Base-by-base conservation (phyloP, 2,797 vertebrate genomes). In the Clamator glandarius region DNA sequence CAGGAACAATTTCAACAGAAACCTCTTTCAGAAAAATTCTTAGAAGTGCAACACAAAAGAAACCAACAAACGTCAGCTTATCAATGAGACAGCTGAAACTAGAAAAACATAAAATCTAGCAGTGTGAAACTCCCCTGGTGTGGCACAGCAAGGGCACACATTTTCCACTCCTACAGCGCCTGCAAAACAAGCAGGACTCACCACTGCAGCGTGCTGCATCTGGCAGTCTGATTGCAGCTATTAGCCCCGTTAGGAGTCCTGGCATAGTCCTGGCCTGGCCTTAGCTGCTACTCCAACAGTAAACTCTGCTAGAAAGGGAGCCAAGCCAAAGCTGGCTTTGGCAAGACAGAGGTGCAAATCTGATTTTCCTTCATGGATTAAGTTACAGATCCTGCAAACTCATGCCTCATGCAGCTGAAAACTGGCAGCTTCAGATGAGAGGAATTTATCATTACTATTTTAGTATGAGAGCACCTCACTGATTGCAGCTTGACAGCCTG, bases 381-480 rank as follows among this genome's bases (percentile, higher is more conserved):
- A 63, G 67, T 73, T 73, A 69, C 31, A 69, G 61, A 84, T 46
- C 59, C 69, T 81, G 41, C 51, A 88, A 57, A 51, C 28, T 58
- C 24, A 0, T 61, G 78, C 23, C 67, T 90, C 12, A 2, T 86
- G 75, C 92, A 94, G 84, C 90, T 96, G 84, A 72, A 91, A 94
- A 46, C 73, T 78, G 79, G 91, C 86, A 91, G 84, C 78, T 72
- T 92, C 73, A 89, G 79, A 94, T 58, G 89, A 95, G 84, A 87
- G 76, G 62, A 83, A 93, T 94, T 90, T 64, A 82, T 92, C 93
- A 82, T 94, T 93, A 90, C 82, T 94, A 91, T 91, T 96, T 93
- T 66, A 89, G 58, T 33, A 51, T 14, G 55, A 87, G 82, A 94
- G 89, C 76, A 85, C 68, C 70, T 95, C 76, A 31, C 73, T 95